phyloP scores from a whole-genome alignment of 2,888 invertebrate species.

The Belgica antarctica region DNA sequence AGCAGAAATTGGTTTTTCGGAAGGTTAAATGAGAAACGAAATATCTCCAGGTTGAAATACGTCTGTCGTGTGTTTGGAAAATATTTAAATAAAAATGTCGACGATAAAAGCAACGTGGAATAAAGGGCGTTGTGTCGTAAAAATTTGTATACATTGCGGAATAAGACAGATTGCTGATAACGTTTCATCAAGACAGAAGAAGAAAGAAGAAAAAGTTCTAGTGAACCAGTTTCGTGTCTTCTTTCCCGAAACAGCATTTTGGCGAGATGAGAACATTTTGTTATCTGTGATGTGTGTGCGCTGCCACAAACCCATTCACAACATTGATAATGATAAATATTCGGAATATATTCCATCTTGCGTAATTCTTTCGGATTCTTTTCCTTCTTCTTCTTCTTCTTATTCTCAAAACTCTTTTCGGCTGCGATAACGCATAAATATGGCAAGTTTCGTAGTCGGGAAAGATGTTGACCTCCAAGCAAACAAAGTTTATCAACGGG shows the following conservation, averaged over 20 bases:
- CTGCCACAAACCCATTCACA: conserved; percentile 12
- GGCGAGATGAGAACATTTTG: background rate
- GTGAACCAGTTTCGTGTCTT: background rate
- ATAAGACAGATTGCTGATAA: conserved; percentile 31
- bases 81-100: conserved; percentile 25
- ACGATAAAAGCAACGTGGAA: background rate
- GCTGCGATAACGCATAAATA: conserved; percentile 3
- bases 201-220: too few relatives aligned
- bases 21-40: background rate
- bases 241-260: conserved; percentile 1
- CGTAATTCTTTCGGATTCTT: background rate
- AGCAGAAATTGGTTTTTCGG: background rate
- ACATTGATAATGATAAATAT: conserved; percentile 27
- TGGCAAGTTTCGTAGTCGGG: background rate
- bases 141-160: conserved; percentile 18
- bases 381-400: conserved; percentile 5
- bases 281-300: conserved; percentile 14
- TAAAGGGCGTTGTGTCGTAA: conserved; percentile 14
- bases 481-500: background rate
- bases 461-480: background rate
- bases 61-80: conserved; percentile 21
- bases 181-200: background rate
- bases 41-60: conserved; percentile 19
- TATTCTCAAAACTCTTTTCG: background rate
- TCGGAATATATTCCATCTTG: conserved; percentile 16